These are phyloP conservation scores for Aphelenchoides avenae DNA, from an alignment of 1,140 invertebrate species.

Conservation along the genomic window DNA sequence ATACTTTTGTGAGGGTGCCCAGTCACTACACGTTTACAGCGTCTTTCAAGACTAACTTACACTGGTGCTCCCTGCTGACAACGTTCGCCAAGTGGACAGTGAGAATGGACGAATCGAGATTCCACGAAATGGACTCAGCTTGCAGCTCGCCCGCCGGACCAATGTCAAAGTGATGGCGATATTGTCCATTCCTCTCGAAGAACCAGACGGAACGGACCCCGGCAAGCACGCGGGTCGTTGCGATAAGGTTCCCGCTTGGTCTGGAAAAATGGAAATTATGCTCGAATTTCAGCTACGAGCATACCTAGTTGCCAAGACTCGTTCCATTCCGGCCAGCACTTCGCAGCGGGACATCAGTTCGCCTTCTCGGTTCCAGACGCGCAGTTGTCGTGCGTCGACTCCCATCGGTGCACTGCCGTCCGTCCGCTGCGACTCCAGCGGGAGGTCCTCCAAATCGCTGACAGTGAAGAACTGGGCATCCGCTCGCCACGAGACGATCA, in stretches of 20 bases:
- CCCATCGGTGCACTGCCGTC: too few relatives aligned
- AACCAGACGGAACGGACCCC: constrained; percentile 66
- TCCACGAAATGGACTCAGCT: constrained; percentile 54
- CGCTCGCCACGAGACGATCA: constrained; percentile 73
- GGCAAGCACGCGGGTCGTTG: constrained; percentile 67
- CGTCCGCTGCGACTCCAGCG: too few relatives aligned
- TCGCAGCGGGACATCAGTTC: constrained; percentile 72
- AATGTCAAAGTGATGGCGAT: constrained; percentile 75
- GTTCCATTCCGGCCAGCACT: constrained; percentile 68
- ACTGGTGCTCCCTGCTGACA: neutral
- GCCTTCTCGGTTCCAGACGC: constrained; percentile 73
- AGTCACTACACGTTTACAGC: too few relatives aligned
- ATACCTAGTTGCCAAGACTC: constrained; percentile 70
- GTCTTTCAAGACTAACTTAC: too few relatives aligned
- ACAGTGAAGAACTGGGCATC: constrained; percentile 79
- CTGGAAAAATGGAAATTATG: constrained; percentile 54
- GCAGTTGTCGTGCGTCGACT: constrained; percentile 69
- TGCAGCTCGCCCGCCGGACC: too few relatives aligned
- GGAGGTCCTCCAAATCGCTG: constrained; percentile 66
- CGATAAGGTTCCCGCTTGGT: constrained; percentile 74
- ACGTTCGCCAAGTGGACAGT: constrained; percentile 11
- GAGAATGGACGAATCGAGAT: constrained; percentile 28
- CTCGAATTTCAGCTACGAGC: too few relatives aligned
- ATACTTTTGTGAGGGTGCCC: too few relatives aligned
- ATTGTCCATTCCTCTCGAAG: constrained; percentile 86